Conservation (phyloP, 2,888 invertebrate species). For the Lasioglossum calceatum region DNA sequence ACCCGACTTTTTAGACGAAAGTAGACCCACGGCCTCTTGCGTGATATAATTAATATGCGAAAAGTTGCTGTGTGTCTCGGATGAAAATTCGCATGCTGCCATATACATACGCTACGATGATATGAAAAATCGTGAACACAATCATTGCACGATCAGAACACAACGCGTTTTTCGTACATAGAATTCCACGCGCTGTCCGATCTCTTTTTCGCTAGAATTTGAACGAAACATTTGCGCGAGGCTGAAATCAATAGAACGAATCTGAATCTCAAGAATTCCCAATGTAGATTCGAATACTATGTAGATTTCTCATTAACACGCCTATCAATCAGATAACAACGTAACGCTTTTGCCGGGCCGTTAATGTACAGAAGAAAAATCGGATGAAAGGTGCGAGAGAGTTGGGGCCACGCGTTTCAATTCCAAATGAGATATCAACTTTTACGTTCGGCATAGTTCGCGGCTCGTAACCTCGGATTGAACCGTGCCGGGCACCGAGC, state of each 20-base stretch:
- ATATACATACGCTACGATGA: background rate
- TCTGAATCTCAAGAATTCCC: background rate
- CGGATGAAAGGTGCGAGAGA: background rate
- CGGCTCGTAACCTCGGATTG: slow-evolving; percentile 21
- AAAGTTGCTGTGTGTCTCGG: background rate
- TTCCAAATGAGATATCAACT: slow-evolving; percentile 36
- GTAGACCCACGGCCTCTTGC: background rate
- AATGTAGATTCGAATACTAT: slow-evolving; percentile 9
- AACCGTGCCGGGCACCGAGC: slow-evolving; percentile 25
- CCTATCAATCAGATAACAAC: slow-evolving; percentile 7
- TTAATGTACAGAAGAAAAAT: background rate
- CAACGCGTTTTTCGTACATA: background rate
- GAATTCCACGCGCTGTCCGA: background rate
- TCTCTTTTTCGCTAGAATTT: background rate
- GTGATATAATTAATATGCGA: background rate
- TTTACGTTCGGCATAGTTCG: slow-evolving; percentile 11
- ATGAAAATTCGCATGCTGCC: background rate
- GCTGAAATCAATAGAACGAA: background rate
- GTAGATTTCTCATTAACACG: slow-evolving; percentile 6
- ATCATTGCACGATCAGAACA: background rate
- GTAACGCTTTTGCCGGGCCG: background rate
- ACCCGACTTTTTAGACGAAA: slow-evolving; percentile 1
- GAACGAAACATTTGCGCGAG: background rate
- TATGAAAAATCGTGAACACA: background rate
- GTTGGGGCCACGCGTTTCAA: slow-evolving; percentile 4